Conservation (phyloP, 2,797 vertebrate genomes). For the Brachymystax lenok region DNA sequence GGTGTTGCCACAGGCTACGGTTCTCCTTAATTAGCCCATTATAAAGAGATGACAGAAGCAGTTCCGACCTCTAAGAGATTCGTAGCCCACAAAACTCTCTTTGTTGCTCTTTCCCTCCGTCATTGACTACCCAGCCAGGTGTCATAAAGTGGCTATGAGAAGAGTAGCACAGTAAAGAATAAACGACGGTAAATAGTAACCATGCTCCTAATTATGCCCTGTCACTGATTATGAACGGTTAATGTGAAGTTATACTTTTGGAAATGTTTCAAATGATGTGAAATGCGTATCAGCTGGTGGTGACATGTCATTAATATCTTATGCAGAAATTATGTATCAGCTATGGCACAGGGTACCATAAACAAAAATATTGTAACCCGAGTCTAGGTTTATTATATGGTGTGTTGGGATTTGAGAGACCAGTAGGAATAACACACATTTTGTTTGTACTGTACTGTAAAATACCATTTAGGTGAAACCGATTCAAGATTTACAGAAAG, state of each 20-base stretch:
- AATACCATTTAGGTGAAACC: neutral
- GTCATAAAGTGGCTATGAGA: slow-evolving; percentile 49
- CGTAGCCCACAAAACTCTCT: slow-evolving; percentile 55
- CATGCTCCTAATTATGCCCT: slow-evolving; percentile 46
- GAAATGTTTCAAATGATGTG: slow-evolving; percentile 5
- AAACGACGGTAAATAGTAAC: slow-evolving; percentile 33
- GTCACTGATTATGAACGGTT: neutral
- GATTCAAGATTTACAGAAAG: neutral
- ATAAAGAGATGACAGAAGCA: slow-evolving; percentile 49
- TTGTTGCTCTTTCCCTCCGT: slow-evolving; percentile 54
- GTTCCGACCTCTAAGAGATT: slow-evolving; percentile 46
- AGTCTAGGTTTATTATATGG: neutral
- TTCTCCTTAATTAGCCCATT: slow-evolving; percentile 63
- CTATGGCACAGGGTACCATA: neutral
- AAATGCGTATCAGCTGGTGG: slow-evolving; percentile 32
- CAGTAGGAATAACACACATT: neutral
- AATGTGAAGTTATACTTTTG: neutral
- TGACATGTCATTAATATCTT: neutral
- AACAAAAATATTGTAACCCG: neutral
- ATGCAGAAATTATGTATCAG: neutral
- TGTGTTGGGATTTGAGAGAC: neutral
- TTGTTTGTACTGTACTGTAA: neutral
- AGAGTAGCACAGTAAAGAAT: slow-evolving; percentile 41
- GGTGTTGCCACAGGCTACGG: slow-evolving; percentile 53
- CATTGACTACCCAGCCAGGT: slow-evolving; percentile 44